Evolutionary conservation across 2,888 invertebrate genomes (phyloP).

Genomic region (Nasonia oneida): DNA sequence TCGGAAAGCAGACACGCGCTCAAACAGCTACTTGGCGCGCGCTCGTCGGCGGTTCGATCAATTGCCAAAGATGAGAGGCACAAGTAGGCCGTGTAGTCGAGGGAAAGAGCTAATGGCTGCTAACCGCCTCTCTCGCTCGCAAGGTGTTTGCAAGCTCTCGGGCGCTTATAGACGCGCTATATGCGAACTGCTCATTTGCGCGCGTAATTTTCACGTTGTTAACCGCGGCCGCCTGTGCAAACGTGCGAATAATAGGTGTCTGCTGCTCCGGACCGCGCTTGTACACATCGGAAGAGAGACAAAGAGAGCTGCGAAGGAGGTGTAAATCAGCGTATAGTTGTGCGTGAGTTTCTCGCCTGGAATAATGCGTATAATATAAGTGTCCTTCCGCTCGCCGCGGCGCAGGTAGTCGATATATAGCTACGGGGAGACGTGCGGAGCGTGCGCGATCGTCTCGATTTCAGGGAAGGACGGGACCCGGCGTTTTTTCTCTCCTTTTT

Average conservation of each 20-base stretch:
- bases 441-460: conserved; percentile 40
- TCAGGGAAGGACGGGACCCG: conserved; percentile 44
- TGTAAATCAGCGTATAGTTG: conserved; percentile 37
- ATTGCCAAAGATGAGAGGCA: conserved; percentile 67
- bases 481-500: background rate
- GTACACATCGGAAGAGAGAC: background rate
- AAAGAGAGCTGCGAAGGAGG: background rate
- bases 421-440: background rate
- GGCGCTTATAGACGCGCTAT: conserved; percentile 60
- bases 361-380: background rate
- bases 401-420: background rate
- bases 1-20: conserved; percentile 22
- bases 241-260: conserved; percentile 74
- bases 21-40: conserved; percentile 56
- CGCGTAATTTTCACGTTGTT: conserved; percentile 78
- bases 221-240: conserved; percentile 73
- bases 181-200: conserved; percentile 65
- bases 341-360: conserved; percentile 13
- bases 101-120: conserved; percentile 38
- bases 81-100: background rate
- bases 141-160: conserved; percentile 33
- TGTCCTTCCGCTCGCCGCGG: background rate
- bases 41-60: conserved; percentile 57
- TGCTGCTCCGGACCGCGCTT: background rate
- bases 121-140: conserved; percentile 14